Evolutionary conservation across 2,113 vertebrate genomes (phyloP), one percentile per base, ranked within the genome.

Genomic region (Girardinichthys multiradiatus): DNA sequence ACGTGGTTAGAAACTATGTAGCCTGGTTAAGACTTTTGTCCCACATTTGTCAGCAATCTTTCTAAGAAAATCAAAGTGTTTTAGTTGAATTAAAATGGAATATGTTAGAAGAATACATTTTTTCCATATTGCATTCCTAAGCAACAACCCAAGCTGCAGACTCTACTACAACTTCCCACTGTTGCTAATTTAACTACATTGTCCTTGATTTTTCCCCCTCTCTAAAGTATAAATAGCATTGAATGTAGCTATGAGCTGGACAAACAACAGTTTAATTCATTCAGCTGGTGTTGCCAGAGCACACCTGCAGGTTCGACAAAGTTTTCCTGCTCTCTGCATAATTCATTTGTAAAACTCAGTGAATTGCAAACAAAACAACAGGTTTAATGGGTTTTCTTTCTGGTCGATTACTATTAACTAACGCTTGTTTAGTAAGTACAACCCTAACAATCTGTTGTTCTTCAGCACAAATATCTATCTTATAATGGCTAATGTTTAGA

Each of bases 1-100:
- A 70, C 30, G 64, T 5, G 26, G 42, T 74, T 13, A 86, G 15
- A 60, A 19, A 21, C 33, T 39, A n/a, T 24, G 21, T 4, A 63
- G 21, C 1, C 21, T 24, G 13, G 15, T n/a, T 54, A 10, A 10
- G 42, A 14, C 17, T 54, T 51, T n/a, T 3, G 8, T 11, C 17
- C 48, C 48, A 12, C 10, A 10, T 39, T 39, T 12, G 37, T 13
- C 9, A 39, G 37, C 37, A 12, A 13, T 39, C 37, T 39, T n/a
- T 13, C 37, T 12, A 39, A 39, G 9, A 39, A 39, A 8, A 39
- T 12, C 12, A 39, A 1, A 10, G 8, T 39, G 10, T 39, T 39
- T 10, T 8, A 21, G 48, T 24, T 51, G 48, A 51, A 21, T 24
- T 17, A 51, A 51, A 51, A 15, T 24, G 4, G 21, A 4, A 24